Base-by-base conservation (phyloP, 2,113 vertebrate genomes). In the Cheilinus undulatus region DNA sequence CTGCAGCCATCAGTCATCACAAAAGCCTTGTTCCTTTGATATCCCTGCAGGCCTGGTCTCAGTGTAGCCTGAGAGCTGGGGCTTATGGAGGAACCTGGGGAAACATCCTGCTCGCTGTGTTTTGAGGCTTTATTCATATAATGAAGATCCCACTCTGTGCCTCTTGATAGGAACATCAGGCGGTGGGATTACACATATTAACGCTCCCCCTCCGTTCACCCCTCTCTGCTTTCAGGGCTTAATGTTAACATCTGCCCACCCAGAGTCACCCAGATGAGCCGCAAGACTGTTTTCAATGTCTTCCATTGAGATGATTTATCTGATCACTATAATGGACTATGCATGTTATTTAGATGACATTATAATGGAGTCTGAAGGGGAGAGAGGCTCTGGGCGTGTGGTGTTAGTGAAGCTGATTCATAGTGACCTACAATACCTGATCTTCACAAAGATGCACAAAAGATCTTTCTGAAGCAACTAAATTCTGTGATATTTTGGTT, bases 101-200 rank as follows among this genome's bases (percentile, higher is more conserved):
- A 67, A 83, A 73, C 82, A 88, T 82, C 86, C 74, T 69, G 67
- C 69, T 86, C 52, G 40, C 61, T 83, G 85, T 83, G 80, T 84
- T 82, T 73, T 76, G 73, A 62, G 84, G 84, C 85, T 85, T 91
- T 82, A 67, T 79, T 72, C 58, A 77, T 80, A 84, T 82, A 86
- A 88, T 68, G 57, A 83, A 88, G 76, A 85, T 80, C 69, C 15
- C 83, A 72, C 83, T 90, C 86, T 38, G 75, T 58, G 80, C 76
- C 84, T 87, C 88, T 89, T 91, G 88, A 89, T 90, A 67, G 73
- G 88, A 87, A 83, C 86, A 90, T 88, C 85, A 73, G 89, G 92
- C 87, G 92, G 90, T 57, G 80, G 91, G 90, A 94, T 94, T 94
- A 93, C 88, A 79, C 88, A 89, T 84, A 89, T 91, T 83, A 91